These are phyloP conservation scores for Diadema setosum DNA, from an alignment of 35 echinoderm and acorn worm genomes.

Conservation along the genomic window DNA sequence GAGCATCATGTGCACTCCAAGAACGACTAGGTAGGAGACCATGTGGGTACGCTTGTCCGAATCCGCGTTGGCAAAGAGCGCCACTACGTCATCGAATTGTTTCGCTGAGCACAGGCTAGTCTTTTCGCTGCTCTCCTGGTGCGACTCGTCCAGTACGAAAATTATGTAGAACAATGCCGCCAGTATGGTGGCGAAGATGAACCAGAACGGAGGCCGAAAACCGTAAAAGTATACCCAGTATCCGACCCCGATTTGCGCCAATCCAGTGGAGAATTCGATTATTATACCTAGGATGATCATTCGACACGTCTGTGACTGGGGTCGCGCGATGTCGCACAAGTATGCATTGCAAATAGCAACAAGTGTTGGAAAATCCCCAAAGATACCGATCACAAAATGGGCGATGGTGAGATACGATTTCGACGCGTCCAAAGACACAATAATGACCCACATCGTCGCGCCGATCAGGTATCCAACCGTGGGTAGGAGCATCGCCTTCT, in stretches of 20 bases:
- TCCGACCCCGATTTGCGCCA: constrained; percentile 11
- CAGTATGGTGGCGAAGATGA: constrained; percentile 6
- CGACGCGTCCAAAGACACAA: neutral
- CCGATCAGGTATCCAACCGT: constrained; percentile 32
- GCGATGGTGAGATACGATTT: constrained; percentile 24
- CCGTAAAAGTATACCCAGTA: constrained; percentile 19
- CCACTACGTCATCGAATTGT: constrained; percentile 15
- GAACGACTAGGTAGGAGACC: constrained; percentile 14
- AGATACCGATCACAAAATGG: neutral
- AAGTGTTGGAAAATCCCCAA: constrained; percentile 20
- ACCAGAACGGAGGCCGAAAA: constrained; percentile 32
- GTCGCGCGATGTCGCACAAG: constrained; percentile 8
- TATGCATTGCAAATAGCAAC: constrained; percentile 29
- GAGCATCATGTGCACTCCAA: constrained; percentile 34
- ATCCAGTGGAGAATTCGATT: constrained; percentile 12
- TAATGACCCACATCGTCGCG: neutral
- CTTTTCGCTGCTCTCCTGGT: neutral
- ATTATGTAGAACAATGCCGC: constrained; percentile 4
- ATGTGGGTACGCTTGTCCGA: neutral
- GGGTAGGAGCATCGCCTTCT: constrained; percentile 16
- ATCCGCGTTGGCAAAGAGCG: neutral
- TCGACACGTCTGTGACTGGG: constrained; percentile 9
- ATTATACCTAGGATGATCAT: constrained; percentile 36
- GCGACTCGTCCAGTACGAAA: neutral
- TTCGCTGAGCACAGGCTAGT: neutral